phyloP scores from a whole-genome alignment of 64 coral and sea anemone genomes.

The Actinia equina region DNA sequence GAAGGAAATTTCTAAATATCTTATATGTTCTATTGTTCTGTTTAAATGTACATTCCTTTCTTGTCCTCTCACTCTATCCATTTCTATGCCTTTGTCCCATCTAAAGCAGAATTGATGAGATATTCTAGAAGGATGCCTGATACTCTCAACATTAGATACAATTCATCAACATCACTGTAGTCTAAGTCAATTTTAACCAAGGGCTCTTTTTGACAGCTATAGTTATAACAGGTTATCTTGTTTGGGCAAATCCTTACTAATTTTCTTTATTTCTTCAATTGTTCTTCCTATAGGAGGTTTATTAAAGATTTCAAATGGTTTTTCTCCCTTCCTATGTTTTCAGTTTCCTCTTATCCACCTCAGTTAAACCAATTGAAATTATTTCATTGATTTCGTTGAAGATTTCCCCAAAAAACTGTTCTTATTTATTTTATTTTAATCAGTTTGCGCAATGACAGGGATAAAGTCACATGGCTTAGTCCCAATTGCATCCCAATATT shows the following conservation, averaged over 20 bases:
- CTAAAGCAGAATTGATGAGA: conserved; percentile 39
- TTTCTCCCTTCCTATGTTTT: neutral
- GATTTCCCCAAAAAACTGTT: too few relatives aligned
- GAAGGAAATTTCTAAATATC: conserved; percentile 46
- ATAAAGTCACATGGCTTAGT: too few relatives aligned
- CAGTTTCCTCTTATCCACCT: too few relatives aligned
- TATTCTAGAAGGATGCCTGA: conserved; percentile 38
- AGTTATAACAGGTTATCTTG: neutral
- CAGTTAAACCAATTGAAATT: too few relatives aligned
- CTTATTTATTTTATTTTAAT: too few relatives aligned
- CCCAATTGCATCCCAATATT: too few relatives aligned
- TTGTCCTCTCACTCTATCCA: conserved; percentile 16
- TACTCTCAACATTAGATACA: conserved; percentile 50
- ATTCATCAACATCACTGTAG: conserved; percentile 51
- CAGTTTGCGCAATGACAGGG: too few relatives aligned
- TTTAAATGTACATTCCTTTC: neutral
- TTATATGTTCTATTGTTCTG: neutral
- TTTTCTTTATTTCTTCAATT: neutral
- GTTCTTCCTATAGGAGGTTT: neutral
- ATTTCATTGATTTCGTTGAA: too few relatives aligned
- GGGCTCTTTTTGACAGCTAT: neutral
- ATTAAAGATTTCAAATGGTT: neutral
- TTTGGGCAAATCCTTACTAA: neutral
- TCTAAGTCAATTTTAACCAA: conserved; percentile 3
- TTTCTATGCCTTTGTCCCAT: conserved; percentile 40